phyloP scores from a whole-genome alignment of 2,113 vertebrate species.

The Aix galericulata region DNA sequence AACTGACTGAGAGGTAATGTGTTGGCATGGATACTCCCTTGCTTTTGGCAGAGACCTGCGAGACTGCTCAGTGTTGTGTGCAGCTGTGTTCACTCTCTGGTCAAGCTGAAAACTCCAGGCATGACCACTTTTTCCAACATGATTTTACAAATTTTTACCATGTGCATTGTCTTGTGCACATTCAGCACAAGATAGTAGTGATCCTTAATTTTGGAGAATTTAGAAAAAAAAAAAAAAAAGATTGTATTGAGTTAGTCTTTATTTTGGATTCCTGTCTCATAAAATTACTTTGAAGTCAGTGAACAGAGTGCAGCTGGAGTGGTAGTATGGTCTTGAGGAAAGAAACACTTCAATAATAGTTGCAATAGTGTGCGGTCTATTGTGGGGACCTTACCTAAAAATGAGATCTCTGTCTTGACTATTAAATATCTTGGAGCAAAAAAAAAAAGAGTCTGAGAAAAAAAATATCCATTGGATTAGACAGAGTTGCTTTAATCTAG shows the following conservation, averaged over 20 bases:
- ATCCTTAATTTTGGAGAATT: neutral
- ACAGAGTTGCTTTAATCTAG: neutral
- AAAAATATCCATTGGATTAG: neutral
- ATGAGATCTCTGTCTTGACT: neutral
- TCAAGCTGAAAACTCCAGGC: neutral
- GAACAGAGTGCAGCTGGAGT: neutral
- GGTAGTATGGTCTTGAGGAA: neutral
- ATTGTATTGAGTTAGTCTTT: neutral
- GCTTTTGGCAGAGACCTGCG: neutral
- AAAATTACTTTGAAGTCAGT: neutral
- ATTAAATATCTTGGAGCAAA: neutral
- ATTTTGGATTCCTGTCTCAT: neutral
- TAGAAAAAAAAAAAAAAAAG: neutral
- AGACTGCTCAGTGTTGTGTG: fast-evolving
- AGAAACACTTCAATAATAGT: neutral
- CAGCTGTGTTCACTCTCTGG: neutral
- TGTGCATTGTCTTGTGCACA: neutral
- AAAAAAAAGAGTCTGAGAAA: neutral
- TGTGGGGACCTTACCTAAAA: neutral
- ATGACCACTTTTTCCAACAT: neutral
- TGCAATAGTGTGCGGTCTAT: neutral
- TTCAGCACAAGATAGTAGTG: neutral
- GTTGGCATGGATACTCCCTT: neutral
- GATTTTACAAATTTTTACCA: neutral
- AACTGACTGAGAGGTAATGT: neutral